phyloP scores from a whole-genome alignment of 1,140 invertebrate species.

The Drosophila rufa region DNA sequence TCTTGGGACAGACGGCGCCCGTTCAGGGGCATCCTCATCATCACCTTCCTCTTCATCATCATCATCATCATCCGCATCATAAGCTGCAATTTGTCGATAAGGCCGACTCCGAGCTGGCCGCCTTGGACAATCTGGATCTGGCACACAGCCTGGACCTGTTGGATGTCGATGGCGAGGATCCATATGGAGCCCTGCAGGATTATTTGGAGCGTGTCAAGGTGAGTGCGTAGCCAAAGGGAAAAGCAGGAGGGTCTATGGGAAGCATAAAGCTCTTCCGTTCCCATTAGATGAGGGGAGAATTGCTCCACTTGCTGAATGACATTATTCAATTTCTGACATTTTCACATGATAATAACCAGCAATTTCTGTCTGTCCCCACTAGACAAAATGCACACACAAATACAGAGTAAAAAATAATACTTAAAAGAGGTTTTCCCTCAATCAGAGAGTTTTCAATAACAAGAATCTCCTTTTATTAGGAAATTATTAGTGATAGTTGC shows the following conservation, averaged over 20 bases:
- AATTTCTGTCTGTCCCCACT: slow-evolving; percentile 35
- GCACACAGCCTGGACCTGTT: slow-evolving; percentile 74
- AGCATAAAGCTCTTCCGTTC: slow-evolving; percentile 5
- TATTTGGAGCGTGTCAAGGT: slow-evolving; percentile 84
- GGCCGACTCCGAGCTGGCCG: slow-evolving; percentile 68
- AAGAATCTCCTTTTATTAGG: neutral
- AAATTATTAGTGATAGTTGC: neutral
- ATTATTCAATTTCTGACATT: slow-evolving; percentile 59
- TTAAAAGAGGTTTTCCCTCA: neutral
- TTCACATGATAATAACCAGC: slow-evolving; percentile 55
- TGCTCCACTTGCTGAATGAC: slow-evolving; percentile 32
- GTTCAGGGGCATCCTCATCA: slow-evolving; percentile 56
- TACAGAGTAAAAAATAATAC: slow-evolving; percentile 4
- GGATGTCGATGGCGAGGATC: slow-evolving; percentile 80
- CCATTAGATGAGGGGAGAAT: slow-evolving; percentile 1
- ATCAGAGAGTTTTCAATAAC: too few relatives aligned
- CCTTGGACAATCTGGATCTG: slow-evolving; percentile 78
- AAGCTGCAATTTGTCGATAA: slow-evolving; percentile 79
- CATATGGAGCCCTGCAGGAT: slow-evolving; percentile 74
- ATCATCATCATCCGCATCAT: slow-evolving; percentile 54
- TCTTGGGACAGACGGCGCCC: slow-evolving; percentile 62
- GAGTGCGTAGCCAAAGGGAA: slow-evolving; percentile 27
- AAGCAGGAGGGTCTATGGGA: slow-evolving; percentile 12
- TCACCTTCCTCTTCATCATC: neutral
- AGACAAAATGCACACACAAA: slow-evolving; percentile 15